phyloP scores from a whole-genome alignment of 2,113 vertebrate genomes.

The Uropsilus gracilis region DNA sequence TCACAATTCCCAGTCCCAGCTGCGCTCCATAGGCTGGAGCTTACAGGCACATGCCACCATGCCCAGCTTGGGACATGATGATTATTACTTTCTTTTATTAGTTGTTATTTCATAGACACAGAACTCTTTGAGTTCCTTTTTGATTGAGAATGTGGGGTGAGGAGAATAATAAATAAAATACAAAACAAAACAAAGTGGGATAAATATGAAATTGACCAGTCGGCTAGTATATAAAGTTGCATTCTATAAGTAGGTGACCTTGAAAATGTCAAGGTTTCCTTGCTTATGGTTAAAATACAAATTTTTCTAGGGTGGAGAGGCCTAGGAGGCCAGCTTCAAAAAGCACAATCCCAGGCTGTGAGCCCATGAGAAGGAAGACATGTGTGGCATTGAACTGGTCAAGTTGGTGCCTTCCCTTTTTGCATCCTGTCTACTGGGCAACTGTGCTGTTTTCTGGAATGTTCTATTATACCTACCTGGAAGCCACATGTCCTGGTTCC shows the following conservation, averaged over 20 bases:
- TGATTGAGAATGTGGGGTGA: background rate
- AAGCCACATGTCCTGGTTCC: background rate
- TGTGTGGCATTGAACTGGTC: accelerated
- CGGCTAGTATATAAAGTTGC: background rate
- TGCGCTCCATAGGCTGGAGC: too few species aligned
- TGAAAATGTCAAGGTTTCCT: background rate
- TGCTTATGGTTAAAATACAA: background rate
- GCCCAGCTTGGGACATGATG: background rate
- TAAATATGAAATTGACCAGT: background rate
- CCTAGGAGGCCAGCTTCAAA: background rate
- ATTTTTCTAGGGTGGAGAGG: background rate
- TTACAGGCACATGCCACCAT: too few species aligned
- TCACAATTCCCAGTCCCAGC: too few species aligned
- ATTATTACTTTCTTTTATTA: background rate
- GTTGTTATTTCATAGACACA: background rate
- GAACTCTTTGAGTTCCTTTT: background rate
- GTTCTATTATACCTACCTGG: slow-evolving; percentile 63
- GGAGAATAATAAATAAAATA: too few species aligned
- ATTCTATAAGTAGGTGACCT: background rate
- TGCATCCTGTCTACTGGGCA: background rate
- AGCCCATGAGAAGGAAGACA: background rate
- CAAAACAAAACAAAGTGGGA: background rate
- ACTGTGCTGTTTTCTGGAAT: background rate
- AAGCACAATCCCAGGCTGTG: background rate
- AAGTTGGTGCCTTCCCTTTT: background rate